Conservation (phyloP, 1,140 invertebrate genomes). For the Papilio polyxenes region DNA sequence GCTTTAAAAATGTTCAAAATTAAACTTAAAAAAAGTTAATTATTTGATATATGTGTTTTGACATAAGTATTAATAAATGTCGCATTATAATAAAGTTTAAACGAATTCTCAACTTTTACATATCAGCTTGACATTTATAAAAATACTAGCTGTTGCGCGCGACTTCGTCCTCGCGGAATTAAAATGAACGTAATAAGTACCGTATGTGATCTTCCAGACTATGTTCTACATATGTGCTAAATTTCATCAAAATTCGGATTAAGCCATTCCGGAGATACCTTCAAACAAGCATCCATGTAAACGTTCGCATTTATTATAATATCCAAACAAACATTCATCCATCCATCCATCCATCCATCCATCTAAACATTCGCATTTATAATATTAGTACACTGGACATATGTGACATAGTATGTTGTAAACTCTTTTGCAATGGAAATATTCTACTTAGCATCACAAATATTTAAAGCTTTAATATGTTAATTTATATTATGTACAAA, state of each 20-base stretch:
- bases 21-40: neutral
- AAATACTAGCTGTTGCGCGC: neutral
- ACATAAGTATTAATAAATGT: neutral
- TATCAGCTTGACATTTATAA: neutral
- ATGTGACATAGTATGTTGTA: constrained; percentile 38
- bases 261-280: too few relatives aligned
- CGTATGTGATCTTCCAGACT: too few relatives aligned
- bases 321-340: too few relatives aligned
- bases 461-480: neutral
- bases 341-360: too few relatives aligned
- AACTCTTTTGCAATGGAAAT: constrained; percentile 41
- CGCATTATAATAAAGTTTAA: neutral
- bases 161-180: too few relatives aligned
- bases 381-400: neutral
- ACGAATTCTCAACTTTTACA: neutral
- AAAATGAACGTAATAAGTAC: too few relatives aligned
- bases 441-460: neutral
- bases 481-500: too few relatives aligned
- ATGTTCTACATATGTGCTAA: too few relatives aligned
- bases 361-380: too few relatives aligned
- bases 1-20: neutral
- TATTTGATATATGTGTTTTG: neutral
- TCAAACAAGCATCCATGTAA: too few relatives aligned
- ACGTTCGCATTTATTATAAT: too few relatives aligned
- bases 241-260: too few relatives aligned